Conservation (phyloP, 2,797 vertebrate species). For the Phalloptychus januarius region DNA sequence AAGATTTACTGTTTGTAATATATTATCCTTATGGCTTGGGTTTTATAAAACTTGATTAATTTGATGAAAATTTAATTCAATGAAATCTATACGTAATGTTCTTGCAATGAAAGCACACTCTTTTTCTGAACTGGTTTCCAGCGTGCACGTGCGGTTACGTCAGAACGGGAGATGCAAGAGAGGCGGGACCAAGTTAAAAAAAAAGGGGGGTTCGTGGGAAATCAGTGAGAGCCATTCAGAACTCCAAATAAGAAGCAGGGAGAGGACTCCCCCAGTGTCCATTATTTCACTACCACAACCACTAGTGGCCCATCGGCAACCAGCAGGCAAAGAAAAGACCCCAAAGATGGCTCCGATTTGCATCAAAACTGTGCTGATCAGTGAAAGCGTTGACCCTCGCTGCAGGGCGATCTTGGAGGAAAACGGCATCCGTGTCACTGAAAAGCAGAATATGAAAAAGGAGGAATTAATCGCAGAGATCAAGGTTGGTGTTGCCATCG, state of each 20-base stretch:
- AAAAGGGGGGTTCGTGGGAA: constrained; percentile 20
- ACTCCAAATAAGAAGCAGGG: constrained; percentile 24
- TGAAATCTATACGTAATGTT: neutral
- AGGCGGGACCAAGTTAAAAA: constrained; percentile 45
- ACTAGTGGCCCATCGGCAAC: neutral
- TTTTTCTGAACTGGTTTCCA: neutral
- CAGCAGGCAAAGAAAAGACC: neutral
- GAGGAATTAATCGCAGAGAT: constrained; percentile 89
- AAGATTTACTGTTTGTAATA: neutral
- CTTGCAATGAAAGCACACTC: neutral
- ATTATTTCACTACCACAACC: constrained; percentile 4
- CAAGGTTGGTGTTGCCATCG: constrained; percentile 75
- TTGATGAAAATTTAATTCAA: neutral
- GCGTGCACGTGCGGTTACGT: constrained; percentile 19
- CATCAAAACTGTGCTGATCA: constrained; percentile 87
- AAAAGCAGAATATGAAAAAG: constrained; percentile 85
- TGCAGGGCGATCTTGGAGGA: constrained; percentile 87
- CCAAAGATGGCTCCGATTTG: constrained; percentile 83
- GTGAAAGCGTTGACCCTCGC: constrained; percentile 91
- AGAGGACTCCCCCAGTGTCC: constrained; percentile 2
- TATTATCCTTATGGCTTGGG: neutral
- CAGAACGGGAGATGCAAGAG: constrained; percentile 35
- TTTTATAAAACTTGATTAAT: neutral
- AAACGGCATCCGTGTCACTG: constrained; percentile 88
- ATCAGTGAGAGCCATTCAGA: constrained; percentile 59